These are phyloP conservation scores for Drosophila repletoides DNA, from an alignment of 1,140 invertebrate species.

Conservation along the genomic window DNA sequence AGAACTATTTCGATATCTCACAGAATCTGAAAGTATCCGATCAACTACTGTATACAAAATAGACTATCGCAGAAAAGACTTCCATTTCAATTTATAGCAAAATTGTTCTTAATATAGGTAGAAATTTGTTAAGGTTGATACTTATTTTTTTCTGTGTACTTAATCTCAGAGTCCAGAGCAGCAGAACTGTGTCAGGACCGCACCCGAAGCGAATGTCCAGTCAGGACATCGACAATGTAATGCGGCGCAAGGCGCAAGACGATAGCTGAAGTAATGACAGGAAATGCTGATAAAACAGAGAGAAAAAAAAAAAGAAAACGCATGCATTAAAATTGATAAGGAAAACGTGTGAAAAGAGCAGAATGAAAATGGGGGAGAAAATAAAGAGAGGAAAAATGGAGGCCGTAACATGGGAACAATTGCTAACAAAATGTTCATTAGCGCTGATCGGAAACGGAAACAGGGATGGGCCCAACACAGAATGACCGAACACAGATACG, in stretches of 20 bases:
- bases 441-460: slow-evolving; percentile 66
- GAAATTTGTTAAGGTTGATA: no score
- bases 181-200: not conserved
- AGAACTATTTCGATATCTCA: no score
- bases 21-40: no score
- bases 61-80: no score
- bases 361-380: not conserved
- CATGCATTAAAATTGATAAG: slow-evolving; percentile 73
- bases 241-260: slow-evolving; percentile 18
- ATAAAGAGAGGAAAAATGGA: not conserved
- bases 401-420: slow-evolving; percentile 1
- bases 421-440: slow-evolving; percentile 67
- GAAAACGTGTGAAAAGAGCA: slow-evolving; percentile 17
- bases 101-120: no score
- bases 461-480: slow-evolving; percentile 26
- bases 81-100: no score
- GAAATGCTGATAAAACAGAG: slow-evolving; percentile 59
- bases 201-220: not conserved
- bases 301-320: slow-evolving; percentile 56
- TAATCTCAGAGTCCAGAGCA: slow-evolving; percentile 48
- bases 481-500: slow-evolving; percentile 40
- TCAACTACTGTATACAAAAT: no score
- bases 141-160: no score
- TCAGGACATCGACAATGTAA: slow-evolving; percentile 44
- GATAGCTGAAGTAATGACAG: slow-evolving; percentile 74